Base-by-base conservation (phyloP, 2,888 invertebrate genomes). In the Artemia sinica region DNA sequence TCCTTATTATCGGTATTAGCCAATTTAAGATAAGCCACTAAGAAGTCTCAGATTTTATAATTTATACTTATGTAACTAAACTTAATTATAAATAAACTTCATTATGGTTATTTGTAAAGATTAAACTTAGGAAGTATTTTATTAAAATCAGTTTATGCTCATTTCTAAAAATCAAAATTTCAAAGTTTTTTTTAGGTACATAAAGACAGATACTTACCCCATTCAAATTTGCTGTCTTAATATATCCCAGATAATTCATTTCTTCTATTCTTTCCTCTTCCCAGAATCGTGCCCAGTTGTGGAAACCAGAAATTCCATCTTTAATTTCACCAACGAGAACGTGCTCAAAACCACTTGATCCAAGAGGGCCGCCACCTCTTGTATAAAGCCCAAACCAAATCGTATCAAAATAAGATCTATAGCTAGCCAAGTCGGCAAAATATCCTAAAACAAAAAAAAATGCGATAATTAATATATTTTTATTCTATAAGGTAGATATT, bases 321-420 rank as follows among this genome's bases (percentile, higher is more conserved):
- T 88, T 90, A 0, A 88, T 80, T 81, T 95, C 94, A 0, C 91
- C 88, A 4, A 93, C 83, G 77, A 94, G 92, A 41, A 92, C 85
- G 75, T 95, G 94, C 77, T 95, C 94, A 76, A 94, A 94, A 1
- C 91, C 94, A 58, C 88, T 88, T 74, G 93, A 92, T 71, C 92
- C 88, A 41, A 88, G 83, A 75, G 84, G 84, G 49, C 89, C 87
- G 74, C 83, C 82, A 50, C 88, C 86, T 71, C 92, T 82, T 0
- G 91, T 86, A 76, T 91, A 95, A 73, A 89, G 82, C 50, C 85
- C 85, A 73, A 81, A 81, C 81, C 81, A 82, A 9, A 81, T 75
- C 70, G 77, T 75, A 48, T 74, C 74, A 49, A 80, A 72, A 14
- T 75, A 73, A 18, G 75, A 74, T 65, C 76, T 73, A 72, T 80